Evolutionary conservation across 1,140 invertebrate species (phyloP).

Genomic region (Eulimnadia texana): DNA sequence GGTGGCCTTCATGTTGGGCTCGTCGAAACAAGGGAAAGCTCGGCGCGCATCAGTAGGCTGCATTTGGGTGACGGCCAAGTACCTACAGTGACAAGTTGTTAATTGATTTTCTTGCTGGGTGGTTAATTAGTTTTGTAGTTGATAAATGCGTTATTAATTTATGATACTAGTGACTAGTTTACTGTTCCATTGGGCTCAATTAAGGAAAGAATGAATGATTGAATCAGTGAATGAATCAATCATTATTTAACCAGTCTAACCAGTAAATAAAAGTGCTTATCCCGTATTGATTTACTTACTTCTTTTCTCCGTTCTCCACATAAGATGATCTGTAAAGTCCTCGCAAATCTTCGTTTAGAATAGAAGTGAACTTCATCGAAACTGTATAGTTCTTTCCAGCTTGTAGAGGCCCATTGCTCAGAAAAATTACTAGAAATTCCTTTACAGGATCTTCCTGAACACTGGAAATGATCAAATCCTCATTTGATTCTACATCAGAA

Average conservation of each 20-base stretch:
- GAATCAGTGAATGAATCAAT: too few relatives aligned
- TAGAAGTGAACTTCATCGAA: conserved; percentile 10
- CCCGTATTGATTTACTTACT: neutral
- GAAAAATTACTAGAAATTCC: neutral
- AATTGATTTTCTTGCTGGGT: too few relatives aligned
- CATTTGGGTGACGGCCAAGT: conserved; percentile 73
- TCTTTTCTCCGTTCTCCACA: neutral
- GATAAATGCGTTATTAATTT: too few relatives aligned
- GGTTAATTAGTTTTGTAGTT: too few relatives aligned
- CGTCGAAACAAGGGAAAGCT: conserved; percentile 87
- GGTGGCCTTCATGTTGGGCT: conserved; percentile 60
- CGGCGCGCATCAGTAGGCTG: conserved; percentile 58
- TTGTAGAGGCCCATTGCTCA: neutral
- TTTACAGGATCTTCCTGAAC: neutral
- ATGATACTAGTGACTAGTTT: too few relatives aligned
- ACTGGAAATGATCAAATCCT: neutral
- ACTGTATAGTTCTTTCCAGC: conserved; percentile 1
- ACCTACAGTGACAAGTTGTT: conserved; percentile 42
- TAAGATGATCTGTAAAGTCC: conserved; percentile 15
- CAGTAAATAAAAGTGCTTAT: neutral
- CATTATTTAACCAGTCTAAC: neutral
- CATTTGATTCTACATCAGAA: neutral
- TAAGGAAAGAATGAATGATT: too few relatives aligned
- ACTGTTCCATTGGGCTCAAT: too few relatives aligned
- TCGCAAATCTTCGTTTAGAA: conserved; percentile 7